These are phyloP conservation scores for Chrysotoxum bicinctum DNA, from an alignment of 2,888 invertebrate species.

Conservation along the genomic window DNA sequence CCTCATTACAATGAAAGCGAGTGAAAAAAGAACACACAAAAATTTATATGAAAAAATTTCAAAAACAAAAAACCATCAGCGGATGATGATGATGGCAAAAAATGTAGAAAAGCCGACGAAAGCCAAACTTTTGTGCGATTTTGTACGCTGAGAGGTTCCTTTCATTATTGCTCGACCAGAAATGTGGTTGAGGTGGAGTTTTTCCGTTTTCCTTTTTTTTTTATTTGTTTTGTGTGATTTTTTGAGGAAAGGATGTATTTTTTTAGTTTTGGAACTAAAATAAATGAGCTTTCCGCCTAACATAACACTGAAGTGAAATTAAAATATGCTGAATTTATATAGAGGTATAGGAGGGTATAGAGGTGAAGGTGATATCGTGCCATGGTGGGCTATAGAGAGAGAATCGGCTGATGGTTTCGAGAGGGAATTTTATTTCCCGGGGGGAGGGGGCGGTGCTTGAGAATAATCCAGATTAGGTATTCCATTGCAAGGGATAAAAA, in stretches of 20 bases:
- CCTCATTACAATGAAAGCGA: conserved; percentile 73
- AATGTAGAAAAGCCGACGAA: conserved; percentile 67
- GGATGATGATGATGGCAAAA: conserved; percentile 19
- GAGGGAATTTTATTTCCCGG: conserved; percentile 1
- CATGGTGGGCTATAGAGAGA: neutral
- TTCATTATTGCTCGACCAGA: conserved; percentile 70
- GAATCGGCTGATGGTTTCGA: neutral
- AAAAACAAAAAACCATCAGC: conserved; percentile 42
- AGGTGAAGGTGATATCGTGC: neutral
- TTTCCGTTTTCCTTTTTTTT: neutral
- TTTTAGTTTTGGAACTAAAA: conserved; percentile 69
- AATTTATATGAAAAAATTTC: conserved; percentile 23
- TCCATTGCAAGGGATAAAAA: neutral
- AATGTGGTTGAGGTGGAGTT: conserved; percentile 66
- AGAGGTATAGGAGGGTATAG: neutral
- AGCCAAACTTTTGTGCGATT: conserved; percentile 73
- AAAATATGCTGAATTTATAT: conserved; percentile 27
- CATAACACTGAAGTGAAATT: conserved; percentile 71
- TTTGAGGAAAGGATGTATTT: conserved; percentile 34
- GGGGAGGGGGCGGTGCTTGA: conserved; percentile 22
- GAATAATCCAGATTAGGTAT: conserved; percentile 22
- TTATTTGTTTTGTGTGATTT: neutral
- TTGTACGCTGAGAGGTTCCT: conserved; percentile 70
- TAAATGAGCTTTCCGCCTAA: conserved; percentile 73
- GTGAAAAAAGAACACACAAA: conserved; percentile 66